Evolutionary conservation across 2,888 invertebrate genomes (phyloP), one percentile per base, ranked within the genome.

Genomic region (Yponomeuta sedellus): DNA sequence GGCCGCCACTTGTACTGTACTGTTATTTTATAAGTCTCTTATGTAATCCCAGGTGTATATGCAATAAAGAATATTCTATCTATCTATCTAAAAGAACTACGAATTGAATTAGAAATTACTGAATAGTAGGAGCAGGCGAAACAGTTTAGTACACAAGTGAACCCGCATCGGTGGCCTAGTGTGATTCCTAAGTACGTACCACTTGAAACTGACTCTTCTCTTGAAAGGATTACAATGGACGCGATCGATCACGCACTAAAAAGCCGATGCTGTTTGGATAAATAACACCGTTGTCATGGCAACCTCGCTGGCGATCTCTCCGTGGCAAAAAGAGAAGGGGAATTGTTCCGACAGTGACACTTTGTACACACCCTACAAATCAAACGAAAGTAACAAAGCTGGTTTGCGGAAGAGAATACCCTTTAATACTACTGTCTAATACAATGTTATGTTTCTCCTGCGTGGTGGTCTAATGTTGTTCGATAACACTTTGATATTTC

Each of bases 261-360:
- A 52, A 52, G 44, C 44, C 16, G 44, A 52, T 52, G 44, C 16
- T 52, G 44, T 52, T 52, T 52, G 44, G 44, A 16, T 52, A 52
- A 52, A 52, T 52, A 52, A 52, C 12, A 52, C 44, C 44, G 44
- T 52, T 52, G 44, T 52, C 44, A 52, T 52, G 44, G 44, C 44
- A 52, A 52, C 16, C 44, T 52, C 5, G 44, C 5, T 52, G 44
- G 12, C 44, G 44, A 52, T 52, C 44, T 52, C 44, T 12, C 12
- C 44, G 16, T 52, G 16, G 16, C 12, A 52, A 8, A 16, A 52
- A 52, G 44, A 52, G 16, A 52, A 52, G 16, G 16, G 12, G 16
- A 16, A 52, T 6, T 16, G 16, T 12, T 16, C 44, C 44, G 44
- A 5, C 16, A 52, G 44, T 52, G 44, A 52, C 44, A 52, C 44